These are phyloP conservation scores for Megalonaias nervosa DNA, from an alignment of 1,140 invertebrate genomes.

Conservation along the genomic window DNA sequence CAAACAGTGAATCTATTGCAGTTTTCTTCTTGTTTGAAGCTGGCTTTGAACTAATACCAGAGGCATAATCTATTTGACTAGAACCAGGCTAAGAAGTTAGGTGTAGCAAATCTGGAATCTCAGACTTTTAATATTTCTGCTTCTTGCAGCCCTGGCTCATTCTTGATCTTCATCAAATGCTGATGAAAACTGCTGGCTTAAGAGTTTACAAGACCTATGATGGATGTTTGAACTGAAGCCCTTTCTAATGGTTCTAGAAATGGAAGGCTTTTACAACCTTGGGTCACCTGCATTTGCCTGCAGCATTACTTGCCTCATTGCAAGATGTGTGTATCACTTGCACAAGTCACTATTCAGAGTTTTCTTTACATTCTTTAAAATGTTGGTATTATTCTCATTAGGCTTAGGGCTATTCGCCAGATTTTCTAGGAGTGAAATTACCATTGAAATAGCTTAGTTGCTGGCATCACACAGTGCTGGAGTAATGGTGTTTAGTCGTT, in stretches of 20 bases:
- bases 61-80: background rate
- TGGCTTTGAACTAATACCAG: background rate
- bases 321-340: conserved; percentile 6
- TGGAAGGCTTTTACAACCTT: background rate
- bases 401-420: background rate
- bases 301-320: conserved; percentile 13
- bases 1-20: conserved; percentile 14
- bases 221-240: conserved; percentile 6
- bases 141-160: too few species aligned
- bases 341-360: background rate
- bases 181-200: background rate
- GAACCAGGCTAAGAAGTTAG: background rate
- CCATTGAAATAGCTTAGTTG: background rate
- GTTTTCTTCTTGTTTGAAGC: conserved; percentile 7
- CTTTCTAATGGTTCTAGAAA: conserved; percentile 13
- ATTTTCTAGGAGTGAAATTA: conserved; percentile 1
- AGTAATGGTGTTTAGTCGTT: conserved; percentile 10
- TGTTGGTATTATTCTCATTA: background rate
- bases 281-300: conserved; percentile 1
- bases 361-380: background rate
- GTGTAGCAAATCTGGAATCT: too few species aligned
- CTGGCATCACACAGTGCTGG: conserved; percentile 1
- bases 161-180: conserved; percentile 10
- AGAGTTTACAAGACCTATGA: conserved; percentile 1
- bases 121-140: too few species aligned